Percentiles rank a stretch among this genome's conserved stretches.
phyloP scores from a whole-genome alignment of 1,140 invertebrate genomes.

The Neodiprion lecontei region DNA sequence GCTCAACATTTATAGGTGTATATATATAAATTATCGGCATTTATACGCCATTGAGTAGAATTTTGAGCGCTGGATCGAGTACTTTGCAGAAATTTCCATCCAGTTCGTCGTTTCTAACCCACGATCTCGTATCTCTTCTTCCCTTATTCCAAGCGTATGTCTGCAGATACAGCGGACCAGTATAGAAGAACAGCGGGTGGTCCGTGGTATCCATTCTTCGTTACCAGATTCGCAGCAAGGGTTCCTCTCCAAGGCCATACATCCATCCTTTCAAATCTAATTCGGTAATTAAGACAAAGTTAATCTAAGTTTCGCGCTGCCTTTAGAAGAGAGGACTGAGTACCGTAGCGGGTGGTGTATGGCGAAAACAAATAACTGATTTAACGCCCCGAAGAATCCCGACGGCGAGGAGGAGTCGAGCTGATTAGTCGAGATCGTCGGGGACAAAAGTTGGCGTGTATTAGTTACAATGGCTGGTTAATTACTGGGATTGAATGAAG shows the following conservation, averaged over 20 bases:
- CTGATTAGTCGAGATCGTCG: constrained; percentile 9
- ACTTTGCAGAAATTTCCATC: too few relatives aligned
- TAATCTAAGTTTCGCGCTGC: constrained; percentile 27
- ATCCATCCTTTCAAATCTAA: constrained; percentile 12
- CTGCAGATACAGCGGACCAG: background rate
- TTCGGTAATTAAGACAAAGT: constrained; percentile 39
- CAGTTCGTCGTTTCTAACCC: background rate
- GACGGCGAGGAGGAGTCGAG: constrained; percentile 15
- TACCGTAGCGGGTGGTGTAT: constrained; percentile 7
- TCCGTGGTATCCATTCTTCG: background rate
- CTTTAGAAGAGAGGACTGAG: constrained; percentile 12
- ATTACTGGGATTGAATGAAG: too few relatives aligned
- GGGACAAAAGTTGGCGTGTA: too few relatives aligned
- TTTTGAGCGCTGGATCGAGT: too few relatives aligned
- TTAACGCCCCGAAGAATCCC: constrained; percentile 27
- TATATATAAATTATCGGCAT: too few relatives aligned
- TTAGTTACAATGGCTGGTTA: too few relatives aligned
- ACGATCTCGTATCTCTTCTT: constrained; percentile 10
- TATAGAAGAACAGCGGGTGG: too few relatives aligned
- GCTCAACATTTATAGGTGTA: background rate
- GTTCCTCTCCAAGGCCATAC: background rate
- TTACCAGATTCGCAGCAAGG: constrained; percentile 9
- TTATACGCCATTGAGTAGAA: too few relatives aligned
- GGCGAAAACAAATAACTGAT: constrained; percentile 36
- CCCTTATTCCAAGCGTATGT: background rate